A percentile compares a stretch with the other conserved stretches of the same genome.
These are phyloP conservation scores for Deilephila porcellus DNA, from an alignment of 2,888 invertebrate species.

Conservation along the genomic window DNA sequence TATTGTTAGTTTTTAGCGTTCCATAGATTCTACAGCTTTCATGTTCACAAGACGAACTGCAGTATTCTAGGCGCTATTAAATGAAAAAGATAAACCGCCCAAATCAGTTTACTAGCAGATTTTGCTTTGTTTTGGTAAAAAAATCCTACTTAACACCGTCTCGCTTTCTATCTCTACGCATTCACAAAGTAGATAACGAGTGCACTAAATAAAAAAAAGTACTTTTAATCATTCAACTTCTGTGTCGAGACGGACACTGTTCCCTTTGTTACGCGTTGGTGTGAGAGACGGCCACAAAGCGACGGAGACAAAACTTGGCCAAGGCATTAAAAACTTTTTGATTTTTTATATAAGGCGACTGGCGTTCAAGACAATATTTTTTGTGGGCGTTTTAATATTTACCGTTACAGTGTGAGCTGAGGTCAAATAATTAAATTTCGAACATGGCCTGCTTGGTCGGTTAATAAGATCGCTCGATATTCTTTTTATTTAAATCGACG, in stretches of 20 bases:
- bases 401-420: not conserved
- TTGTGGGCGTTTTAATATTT: conserved; percentile 22
- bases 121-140: not conserved
- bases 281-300: conserved; percentile 41
- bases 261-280: conserved; percentile 38
- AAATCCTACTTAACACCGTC: not conserved
- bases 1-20: too few species aligned
- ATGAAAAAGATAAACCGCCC: too few species aligned
- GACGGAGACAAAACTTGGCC: conserved; percentile 45
- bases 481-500: not conserved
- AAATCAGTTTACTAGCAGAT: not conserved
- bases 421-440: not conserved
- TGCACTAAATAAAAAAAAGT: conserved; percentile 2
- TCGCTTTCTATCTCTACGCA: not conserved
- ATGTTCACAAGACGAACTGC: too few species aligned
- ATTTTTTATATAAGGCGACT: conserved; percentile 44
- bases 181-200: conserved; percentile 6
- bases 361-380: conserved; percentile 7
- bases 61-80: too few species aligned
- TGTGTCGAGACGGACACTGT: not conserved
- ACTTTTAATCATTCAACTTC: conserved; percentile 30
- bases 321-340: conserved; percentile 51
- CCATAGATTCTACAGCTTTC: too few species aligned
- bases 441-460: not conserved
- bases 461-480: not conserved